Evolutionary conservation across 2,797 vertebrate genomes (phyloP), one percentile per base, ranked within the genome.

Genomic region (Galago senegalensis): DNA sequence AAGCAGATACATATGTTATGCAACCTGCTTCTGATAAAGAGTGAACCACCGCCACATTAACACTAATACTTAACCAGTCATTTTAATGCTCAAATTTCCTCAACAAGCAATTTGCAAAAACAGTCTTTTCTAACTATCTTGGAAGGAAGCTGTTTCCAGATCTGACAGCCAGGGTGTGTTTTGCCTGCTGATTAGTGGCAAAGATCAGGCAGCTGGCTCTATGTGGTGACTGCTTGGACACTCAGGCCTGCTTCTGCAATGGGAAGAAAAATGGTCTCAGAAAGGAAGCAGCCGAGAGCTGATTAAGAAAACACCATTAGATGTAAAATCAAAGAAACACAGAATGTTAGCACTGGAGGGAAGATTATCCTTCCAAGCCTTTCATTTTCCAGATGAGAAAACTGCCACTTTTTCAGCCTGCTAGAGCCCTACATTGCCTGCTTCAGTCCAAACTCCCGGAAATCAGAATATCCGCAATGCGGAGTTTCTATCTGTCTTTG

Each of bases 361-460:
- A 93, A 92, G 93, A 93, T 92, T 72, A 97, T 70, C 40, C 56
- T 65, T 94, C 75, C 93, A 89, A 93, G 89, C 14, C 76, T 96
- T 96, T 95, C 79, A 94, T 89, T 97, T 95, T 97, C 88, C 91
- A 89, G 86, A 94, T 87, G 92, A 97, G 88, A 98, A 96, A 92
- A 96, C 79, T 91, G 89, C 58, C 88, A 87, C 85, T 95, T 96
- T 88, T 43, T 92, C 77, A 96, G 95, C 40, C 69, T 89, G 34
- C 75, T 72, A 40, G 40, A 94, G 70, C 80, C 31, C 0, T 82
- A 60, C 79, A 95, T 91, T 0, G 0, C 70, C 92, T 67, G 69
- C 94, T 58, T 92, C 73, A 1, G 43, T 46, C 69, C 69, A 90
- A 73, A 46, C 76, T 95, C 31, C 49, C 1, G 65, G 65, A 91